phyloP scores from a whole-genome alignment of 2,797 vertebrate species.

The Picus viridis region DNA sequence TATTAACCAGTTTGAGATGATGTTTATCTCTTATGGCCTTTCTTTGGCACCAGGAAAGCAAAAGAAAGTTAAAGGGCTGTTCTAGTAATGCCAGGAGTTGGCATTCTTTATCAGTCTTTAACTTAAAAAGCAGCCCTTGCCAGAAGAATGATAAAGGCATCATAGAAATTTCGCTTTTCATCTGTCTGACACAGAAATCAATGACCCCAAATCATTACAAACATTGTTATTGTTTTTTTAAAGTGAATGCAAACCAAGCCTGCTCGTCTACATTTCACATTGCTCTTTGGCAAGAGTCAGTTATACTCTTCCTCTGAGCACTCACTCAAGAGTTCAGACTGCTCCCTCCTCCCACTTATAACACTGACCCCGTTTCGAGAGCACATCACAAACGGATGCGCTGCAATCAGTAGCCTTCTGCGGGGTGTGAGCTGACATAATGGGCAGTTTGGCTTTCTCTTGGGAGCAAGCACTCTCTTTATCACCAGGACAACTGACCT shows the following conservation, averaged over 20 bases:
- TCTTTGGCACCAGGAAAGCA: conserved; percentile 61
- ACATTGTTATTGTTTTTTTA: conserved; percentile 25
- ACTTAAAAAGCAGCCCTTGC: conserved; percentile 77
- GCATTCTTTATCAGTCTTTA: conserved; percentile 76
- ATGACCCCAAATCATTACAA: conserved; percentile 69
- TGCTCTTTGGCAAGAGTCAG: conserved; percentile 32
- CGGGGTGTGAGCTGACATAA: conserved; percentile 78
- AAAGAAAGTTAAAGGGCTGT: conserved; percentile 67
- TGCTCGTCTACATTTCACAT: conserved; percentile 1
- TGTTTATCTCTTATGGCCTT: conserved; percentile 65
- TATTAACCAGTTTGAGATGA: conserved; percentile 68
- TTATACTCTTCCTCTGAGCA: conserved; percentile 49
- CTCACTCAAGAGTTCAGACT: conserved; percentile 53
- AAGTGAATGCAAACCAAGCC: conserved; percentile 55
- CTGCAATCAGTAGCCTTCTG: conserved; percentile 53
- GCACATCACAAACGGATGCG: conserved; percentile 46
- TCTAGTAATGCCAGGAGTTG: conserved; percentile 72
- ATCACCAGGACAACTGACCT: conserved; percentile 73
- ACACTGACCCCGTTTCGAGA: conserved; percentile 73
- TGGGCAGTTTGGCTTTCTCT: conserved; percentile 59
- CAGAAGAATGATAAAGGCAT: conserved; percentile 75
- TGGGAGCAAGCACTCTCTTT: conserved; percentile 74
- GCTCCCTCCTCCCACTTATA: conserved; percentile 66
- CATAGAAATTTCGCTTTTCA: conserved; percentile 77
- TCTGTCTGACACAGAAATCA: conserved; percentile 77